Base-by-base conservation (phyloP, 2,113 vertebrate genomes). In the Neolamprologus falcicula region DNA sequence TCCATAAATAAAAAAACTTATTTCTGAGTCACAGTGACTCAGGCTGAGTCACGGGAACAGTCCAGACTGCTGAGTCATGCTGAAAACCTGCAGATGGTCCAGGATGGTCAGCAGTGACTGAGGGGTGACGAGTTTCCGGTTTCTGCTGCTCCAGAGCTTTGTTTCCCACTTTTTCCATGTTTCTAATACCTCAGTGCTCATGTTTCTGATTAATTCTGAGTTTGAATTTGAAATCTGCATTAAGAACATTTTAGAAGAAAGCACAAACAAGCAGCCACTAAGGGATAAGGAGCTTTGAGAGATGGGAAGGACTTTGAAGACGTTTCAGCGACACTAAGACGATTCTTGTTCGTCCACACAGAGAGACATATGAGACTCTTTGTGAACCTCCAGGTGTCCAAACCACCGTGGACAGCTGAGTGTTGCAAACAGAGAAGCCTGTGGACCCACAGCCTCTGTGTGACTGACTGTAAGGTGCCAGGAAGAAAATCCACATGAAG, bases 311-410 rank as follows among this genome's bases (percentile, higher is more conserved):
- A 0, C 66, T 42, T 37, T 68, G 63, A 68, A 9, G 19, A 13
- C 0, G 2, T n/a, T 2, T 21, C 19, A 6, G 35, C 2, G 0
- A 40, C 11, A 71, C 63, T 14, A 0, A 14, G 63, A 40, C 0
- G 2, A 71, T 24, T 71, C 63, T 21, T 40, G 63, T 21, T 21
- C 4, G 2, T 68, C 63, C 63, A 40, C 11, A 40, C 19, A 68
- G 12, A n/a, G 1, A 12, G 0, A 66, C 61, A 66, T 0, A 68
- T 40, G 12, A 17, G 35, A 1, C 35, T 13, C 63, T 61, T 61
- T n/a, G 17, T 66, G 33, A 37, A 66, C 61, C 0, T 4, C 33
- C 19, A 1, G 19, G 7, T 21, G 63, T 68, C 35, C 35, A 24
- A 6, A 68, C n/a, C 19, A 40, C 19, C 2, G 11, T 68, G 63